Evolutionary conservation across 2,113 vertebrate species (phyloP).

Genomic region (Tachysurus fulvidraco): DNA sequence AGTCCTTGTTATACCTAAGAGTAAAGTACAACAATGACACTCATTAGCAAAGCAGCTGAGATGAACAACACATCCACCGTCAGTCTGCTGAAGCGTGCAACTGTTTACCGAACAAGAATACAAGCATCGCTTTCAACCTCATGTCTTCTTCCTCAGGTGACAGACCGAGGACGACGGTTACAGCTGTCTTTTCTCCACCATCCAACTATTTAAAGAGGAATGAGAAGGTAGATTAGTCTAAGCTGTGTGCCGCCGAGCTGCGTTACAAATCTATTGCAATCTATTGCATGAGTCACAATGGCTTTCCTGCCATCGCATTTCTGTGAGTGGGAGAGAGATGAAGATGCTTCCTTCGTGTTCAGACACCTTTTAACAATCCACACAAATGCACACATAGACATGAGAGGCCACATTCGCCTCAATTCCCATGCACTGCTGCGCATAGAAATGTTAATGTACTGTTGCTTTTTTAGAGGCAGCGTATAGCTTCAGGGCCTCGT

Average conservation of each 20-base stretch:
- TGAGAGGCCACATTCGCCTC: neutral
- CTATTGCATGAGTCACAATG: slow-evolving; percentile 31
- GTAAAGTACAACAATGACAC: slow-evolving; percentile 26
- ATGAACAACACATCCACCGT: neutral
- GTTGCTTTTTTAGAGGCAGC: neutral
- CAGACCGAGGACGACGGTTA: neutral
- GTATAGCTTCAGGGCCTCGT: neutral
- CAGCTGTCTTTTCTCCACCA: slow-evolving; percentile 16
- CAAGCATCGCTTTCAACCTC: neutral
- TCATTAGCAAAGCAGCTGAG: slow-evolving; percentile 38
- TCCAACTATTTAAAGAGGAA: slow-evolving; percentile 46
- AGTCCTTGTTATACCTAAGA: slow-evolving; percentile 12
- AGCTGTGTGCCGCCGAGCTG: slow-evolving; percentile 36
- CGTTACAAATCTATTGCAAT: slow-evolving; percentile 44
- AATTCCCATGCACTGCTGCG: neutral
- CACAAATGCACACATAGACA: slow-evolving; percentile 11
- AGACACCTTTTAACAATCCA: neutral
- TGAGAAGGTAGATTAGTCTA: slow-evolving; percentile 50
- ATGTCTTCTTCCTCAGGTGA: neutral
- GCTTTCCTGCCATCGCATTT: neutral
- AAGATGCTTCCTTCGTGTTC: neutral
- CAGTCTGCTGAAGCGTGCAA: neutral
- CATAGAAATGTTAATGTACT: neutral
- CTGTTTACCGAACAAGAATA: neutral
- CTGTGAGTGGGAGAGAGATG: neutral